Conservation (phyloP, 2,113 vertebrate genomes). For the Chloebia gouldiae region DNA sequence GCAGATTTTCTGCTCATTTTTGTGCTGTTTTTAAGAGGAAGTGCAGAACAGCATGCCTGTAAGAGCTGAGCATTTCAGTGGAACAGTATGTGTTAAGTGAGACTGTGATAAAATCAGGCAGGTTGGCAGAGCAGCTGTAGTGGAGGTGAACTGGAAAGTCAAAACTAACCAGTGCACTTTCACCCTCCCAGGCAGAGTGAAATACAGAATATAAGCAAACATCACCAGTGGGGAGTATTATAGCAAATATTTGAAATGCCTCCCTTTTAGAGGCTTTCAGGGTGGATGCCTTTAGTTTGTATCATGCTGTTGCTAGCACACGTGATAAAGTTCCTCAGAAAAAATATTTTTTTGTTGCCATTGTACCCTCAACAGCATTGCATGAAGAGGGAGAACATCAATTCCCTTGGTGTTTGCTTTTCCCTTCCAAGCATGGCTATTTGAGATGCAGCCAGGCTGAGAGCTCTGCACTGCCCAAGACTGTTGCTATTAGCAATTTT, state of each 20-base stretch:
- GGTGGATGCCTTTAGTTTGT: neutral
- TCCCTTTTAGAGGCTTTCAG: neutral
- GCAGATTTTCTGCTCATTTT: neutral
- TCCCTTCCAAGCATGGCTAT: neutral
- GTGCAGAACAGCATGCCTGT: neutral
- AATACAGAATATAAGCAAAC: slow-evolving; percentile 29
- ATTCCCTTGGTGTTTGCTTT: neutral
- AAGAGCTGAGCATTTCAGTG: neutral
- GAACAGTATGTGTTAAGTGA: neutral
- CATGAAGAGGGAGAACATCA: neutral
- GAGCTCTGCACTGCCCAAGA: neutral
- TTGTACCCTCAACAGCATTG: neutral
- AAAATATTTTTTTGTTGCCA: slow-evolving; percentile 25
- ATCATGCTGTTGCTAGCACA: slow-evolving; percentile 18
- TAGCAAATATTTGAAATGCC: slow-evolving; percentile 23
- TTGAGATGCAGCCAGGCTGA: neutral
- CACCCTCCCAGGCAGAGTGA: neutral
- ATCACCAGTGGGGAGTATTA: neutral
- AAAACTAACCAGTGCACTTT: neutral
- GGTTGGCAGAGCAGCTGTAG: neutral
- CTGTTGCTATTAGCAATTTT: neutral
- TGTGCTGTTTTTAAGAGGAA: neutral
- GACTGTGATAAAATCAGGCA: neutral
- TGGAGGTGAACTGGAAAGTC: neutral
- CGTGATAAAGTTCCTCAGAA: neutral